Evolutionary conservation across 2,797 vertebrate species (phyloP).

Genomic region (Takifugu rubripes): DNA sequence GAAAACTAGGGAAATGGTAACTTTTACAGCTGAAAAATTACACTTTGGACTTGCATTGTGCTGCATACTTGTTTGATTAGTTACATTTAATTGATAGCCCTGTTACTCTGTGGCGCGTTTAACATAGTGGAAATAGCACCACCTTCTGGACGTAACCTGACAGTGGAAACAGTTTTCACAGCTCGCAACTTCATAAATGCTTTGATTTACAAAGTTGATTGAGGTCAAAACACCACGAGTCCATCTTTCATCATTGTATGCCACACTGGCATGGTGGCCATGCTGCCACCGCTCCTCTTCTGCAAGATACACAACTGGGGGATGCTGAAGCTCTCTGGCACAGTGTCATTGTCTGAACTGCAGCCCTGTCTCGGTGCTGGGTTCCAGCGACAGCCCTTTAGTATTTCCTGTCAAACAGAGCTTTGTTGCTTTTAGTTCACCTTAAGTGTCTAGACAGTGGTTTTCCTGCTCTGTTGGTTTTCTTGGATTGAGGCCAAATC

Average conservation of each 20-base stretch:
- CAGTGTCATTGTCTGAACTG: conserved; percentile 78
- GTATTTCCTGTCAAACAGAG: conserved; percentile 80
- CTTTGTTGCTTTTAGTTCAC: conserved; percentile 79
- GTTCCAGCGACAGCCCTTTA: conserved; percentile 76
- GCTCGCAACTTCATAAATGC: too few species aligned
- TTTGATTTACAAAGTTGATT: too few species aligned
- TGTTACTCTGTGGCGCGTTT: too few species aligned
- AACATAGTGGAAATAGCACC: too few species aligned
- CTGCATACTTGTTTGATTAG: too few species aligned
- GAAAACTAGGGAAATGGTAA: too few species aligned
- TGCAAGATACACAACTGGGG: conserved; percentile 63
- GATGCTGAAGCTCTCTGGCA: conserved; percentile 68
- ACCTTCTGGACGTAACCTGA: too few species aligned
- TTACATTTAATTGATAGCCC: too few species aligned
- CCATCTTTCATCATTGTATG: neutral
- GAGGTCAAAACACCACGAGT: neutral
- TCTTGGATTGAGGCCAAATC: conserved; percentile 83
- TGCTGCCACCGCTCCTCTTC: conserved; percentile 32
- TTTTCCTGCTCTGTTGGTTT: conserved; percentile 81
- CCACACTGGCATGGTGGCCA: conserved; percentile 21
- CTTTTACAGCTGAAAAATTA: too few species aligned
- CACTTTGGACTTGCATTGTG: too few species aligned
- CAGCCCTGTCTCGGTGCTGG: conserved; percentile 65
- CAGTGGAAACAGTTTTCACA: too few species aligned
- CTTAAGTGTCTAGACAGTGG: conserved; percentile 85